Base-by-base conservation (phyloP, 2,113 vertebrate species). In the Danio rerio region DNA sequence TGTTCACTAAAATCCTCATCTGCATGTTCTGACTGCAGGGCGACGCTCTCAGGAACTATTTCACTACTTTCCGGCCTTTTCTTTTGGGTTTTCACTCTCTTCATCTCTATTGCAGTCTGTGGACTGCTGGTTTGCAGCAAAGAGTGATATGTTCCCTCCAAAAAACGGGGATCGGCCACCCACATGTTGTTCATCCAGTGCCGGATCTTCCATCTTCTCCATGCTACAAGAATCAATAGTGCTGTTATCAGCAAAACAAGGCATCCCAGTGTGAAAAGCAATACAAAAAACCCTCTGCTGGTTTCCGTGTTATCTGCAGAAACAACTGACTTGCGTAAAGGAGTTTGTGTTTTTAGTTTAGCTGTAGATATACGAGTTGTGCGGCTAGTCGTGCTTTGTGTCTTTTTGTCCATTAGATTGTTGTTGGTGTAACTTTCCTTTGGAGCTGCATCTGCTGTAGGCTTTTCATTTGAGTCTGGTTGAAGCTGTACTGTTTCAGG, bases 51-150 rank as follows among this genome's bases (percentile, higher is more conserved):
- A 56, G 0, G 2, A 73, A 18, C 5, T 31, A 31, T 31, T n/a
- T 73, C 21, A 56, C 31, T 56, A 4, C 42, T 56, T 73, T 56
- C 31, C 15, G 6, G 21, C 6, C 42, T 55, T 11, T 6, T 73
- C 71, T 56, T 55, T 55, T 43, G 9, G 1, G 5, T 73, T 13
- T 55, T 12, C 15, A 8, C 1, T 6, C 56, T n/a, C 5, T 13
- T 69, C 16, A 69, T 69, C 66, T 20, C 16, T 49, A 69, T 69
- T 49, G 43, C 43, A 20, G 66, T 49, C 9, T 69, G 9, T 69
- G 9, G 9, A 49, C 42, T 69, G 43, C 43, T 20, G 66, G 6
- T 18, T n/a, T 55, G 50, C 15, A 12, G 56, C 9, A 58, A 52
- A 8, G 50, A 74, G 56, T 10, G 70, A 55, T 58, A 74, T 7